Base-by-base conservation (phyloP, 2,888 invertebrate genomes). In the Matsumyia berberina region DNA sequence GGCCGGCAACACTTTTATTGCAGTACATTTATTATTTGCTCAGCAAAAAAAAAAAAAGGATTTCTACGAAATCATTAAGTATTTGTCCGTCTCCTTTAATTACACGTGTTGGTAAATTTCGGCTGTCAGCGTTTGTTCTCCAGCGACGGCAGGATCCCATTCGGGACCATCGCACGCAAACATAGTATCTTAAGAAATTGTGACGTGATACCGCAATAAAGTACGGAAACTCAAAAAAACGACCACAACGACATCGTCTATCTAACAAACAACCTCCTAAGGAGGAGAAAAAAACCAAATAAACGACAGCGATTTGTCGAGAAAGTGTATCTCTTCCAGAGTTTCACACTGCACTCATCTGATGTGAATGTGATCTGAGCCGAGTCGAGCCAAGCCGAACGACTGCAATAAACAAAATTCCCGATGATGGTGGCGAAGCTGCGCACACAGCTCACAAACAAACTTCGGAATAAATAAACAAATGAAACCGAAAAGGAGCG, bases 131-230 rank as follows among this genome's bases (percentile, higher is more conserved):
- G 51, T 53, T 69, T 66, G 67, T 64, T 60, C 62, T 55, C 33
- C 29, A 9, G 62, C 55, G 33, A 9, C 44, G 33, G n/a, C 44
- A 53, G 55, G 53, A 67, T 12, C n/a, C 57, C 15, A 6, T n/a
- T 49, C 39, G 39, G 60, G 51, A n/a, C n/a, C 66, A 29, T 51
- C 46, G n/a, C 17, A 55, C 60, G 51, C 60, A 39, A 58, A 12
- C 64, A 24, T 17, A 44, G 31, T 46, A 60, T 37, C 44, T 31
- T 42, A 1, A 11, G 29, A 37, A 76, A 62, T 70, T 58, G 72
- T 64, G 79, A 79, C 72, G 64, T 49, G 72, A 79, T 79, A 72
- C 79, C 64, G 79, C 66, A 72, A 79, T 79, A 79, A 79, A 79
- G 72, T 79, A 64, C 72, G 62, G 49, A 64, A 79, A 79, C 57